A percentile compares a stretch with the other conserved stretches of the same genome.
Conservation (phyloP, 2,888 invertebrate species). For the Gibbula magus region DNA sequence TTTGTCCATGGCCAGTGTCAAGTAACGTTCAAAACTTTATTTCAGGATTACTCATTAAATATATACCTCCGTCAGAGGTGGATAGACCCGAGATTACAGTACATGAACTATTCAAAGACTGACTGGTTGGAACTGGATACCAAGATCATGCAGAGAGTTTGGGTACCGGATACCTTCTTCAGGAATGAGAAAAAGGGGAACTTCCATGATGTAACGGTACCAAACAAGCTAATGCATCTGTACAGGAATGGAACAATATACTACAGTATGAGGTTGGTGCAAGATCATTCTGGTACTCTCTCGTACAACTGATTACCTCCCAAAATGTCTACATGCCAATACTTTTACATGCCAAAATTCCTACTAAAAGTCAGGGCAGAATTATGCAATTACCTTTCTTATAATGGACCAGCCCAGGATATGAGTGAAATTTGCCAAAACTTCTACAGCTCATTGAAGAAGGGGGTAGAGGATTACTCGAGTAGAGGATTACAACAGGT, state of each 20-base stretch:
- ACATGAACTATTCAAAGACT: constrained; percentile 45
- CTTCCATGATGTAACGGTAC: constrained; percentile 68
- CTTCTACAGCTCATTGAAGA: background rate
- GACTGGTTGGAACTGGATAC: constrained; percentile 59
- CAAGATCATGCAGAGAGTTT: constrained; percentile 61
- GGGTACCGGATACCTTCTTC: constrained; percentile 70
- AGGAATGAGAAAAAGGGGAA: constrained; percentile 67
- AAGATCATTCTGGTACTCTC: background rate
- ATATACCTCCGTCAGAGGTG: constrained; percentile 60
- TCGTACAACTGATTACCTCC: background rate
- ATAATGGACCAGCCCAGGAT: no score
- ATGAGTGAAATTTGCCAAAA: background rate
- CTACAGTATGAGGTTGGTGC: constrained; percentile 65
- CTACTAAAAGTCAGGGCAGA: no score
- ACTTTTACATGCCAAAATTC: no score
- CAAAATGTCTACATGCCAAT: no score
- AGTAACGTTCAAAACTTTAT: background rate
- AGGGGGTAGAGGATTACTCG: no score
- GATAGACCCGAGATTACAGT: constrained; percentile 55
- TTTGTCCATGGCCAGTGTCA: no score
- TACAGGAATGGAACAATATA: constrained; percentile 66
- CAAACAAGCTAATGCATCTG: constrained; percentile 68
- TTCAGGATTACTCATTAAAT: constrained; percentile 60
- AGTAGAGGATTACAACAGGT: no score
- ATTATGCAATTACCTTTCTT: no score